These are phyloP conservation scores for Cirrhinus molitorella DNA, from an alignment of 2,797 vertebrate species.

Conservation along the genomic window DNA sequence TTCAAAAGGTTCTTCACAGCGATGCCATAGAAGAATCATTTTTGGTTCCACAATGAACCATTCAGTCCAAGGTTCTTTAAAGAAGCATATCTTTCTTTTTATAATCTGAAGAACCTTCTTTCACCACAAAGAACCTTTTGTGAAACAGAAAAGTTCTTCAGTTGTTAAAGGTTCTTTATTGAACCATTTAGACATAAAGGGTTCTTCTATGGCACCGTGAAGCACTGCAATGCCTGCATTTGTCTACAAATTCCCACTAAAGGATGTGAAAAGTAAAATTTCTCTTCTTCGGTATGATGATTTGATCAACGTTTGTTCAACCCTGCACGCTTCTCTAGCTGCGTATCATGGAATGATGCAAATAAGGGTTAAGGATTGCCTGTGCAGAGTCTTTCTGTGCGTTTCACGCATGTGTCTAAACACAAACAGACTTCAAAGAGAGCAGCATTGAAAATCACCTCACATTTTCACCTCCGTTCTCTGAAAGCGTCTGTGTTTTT, in stretches of 20 bases:
- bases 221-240: background rate
- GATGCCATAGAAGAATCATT: too few relatives aligned
- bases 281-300: background rate
- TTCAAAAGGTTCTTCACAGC: too few relatives aligned
- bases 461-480: slow-evolving; percentile 79
- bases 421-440: slow-evolving; percentile 83
- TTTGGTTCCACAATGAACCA: too few relatives aligned
- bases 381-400: slow-evolving; percentile 59
- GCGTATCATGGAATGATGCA: slow-evolving; percentile 5
- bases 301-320: background rate
- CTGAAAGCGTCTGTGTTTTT: slow-evolving; percentile 79
- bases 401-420: slow-evolving; percentile 78
- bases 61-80: too few relatives aligned
- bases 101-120: too few relatives aligned
- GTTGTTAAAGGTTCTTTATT: too few relatives aligned
- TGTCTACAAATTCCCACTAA: background rate
- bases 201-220: too few relatives aligned
- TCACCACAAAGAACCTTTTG: too few relatives aligned
- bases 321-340: background rate
- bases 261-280: background rate
- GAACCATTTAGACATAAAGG: too few relatives aligned
- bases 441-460: slow-evolving; percentile 67
- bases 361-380: slow-evolving; percentile 62
- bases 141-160: too few relatives aligned
- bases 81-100: too few relatives aligned